Evolutionary conservation across 2,888 invertebrate genomes (phyloP), one percentile per base, ranked within the genome.

Genomic region (Melolontha melolontha): DNA sequence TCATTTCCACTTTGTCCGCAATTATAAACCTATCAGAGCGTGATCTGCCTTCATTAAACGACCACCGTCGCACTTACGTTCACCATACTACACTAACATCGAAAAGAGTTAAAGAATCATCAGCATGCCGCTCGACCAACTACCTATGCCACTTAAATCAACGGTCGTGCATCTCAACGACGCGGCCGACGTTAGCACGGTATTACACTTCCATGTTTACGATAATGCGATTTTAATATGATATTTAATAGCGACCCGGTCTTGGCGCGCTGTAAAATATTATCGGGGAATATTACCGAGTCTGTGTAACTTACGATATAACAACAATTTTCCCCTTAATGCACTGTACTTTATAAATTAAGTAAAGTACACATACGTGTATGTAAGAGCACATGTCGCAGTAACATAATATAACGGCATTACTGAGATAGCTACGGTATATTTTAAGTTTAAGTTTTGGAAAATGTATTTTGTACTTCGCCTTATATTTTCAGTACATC

Each of bases 201-300:
- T 27, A 40, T 12, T 17, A 40, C 39, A 39, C 12, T 12, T 50
- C 6, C 41, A 51, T 51, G 52, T 42, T 64, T 64, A 64, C 41
- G 64, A 51, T 64, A 64, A 64, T 64, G 64, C 64, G 64, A 64
- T 64, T 64, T 64, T 64, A 64, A 64, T 64, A 64, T 40, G 64
- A 52, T 50, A 64, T 64, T 64, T 50, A 64, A 51, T 34, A 29
- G 34, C 14, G 44, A 42, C 44, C 12, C 44, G 59, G 59, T 59
- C 59, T 44, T 12, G 44, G n/a, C 34, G 44, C 34, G 59, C 59
- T 47, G 44, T 59, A 59, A 59, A 59, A 59, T 59, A 59, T 59
- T 29, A 59, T 16, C 44, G 44, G 44, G 7, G 57, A 44, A 59
- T 59, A 59, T 59, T 42, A 42, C 57, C 34, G 5, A 6, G 44